Base-by-base conservation (phyloP, 2,797 vertebrate species). In the Emys orbicularis region DNA sequence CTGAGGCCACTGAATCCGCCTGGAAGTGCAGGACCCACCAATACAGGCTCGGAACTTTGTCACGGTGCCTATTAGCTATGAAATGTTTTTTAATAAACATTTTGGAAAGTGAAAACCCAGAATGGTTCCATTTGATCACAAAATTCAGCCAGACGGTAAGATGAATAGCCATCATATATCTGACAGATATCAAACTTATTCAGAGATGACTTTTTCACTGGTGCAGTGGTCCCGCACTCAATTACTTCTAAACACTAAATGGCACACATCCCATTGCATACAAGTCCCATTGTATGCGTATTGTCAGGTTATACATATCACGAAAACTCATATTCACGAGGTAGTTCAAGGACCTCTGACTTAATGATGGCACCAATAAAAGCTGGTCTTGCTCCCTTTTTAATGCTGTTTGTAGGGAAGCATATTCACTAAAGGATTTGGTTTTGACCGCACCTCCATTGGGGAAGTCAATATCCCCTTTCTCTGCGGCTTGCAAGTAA, bases 161-260 rank as follows among this genome's bases (percentile, higher is more conserved):
- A 90, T 31, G 2, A 2, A 82, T 79, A 53, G 44, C 0, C 1
- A 1, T 12, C 6, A 0, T 3, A 74, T 54, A 54, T 2, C 23
- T 86, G 34, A 44, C 82, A 86, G 29, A 27, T 11, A 68, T 72
- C 68, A 37, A 41, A 72, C n/a, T 41, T 72, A 41, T 21, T 72
- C 68, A 72, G n/a, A 41, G 10, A 72, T 23, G n/a, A 72, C 19
- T 72, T n/a, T 37, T 15, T 37, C 21, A 5, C 68, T 72, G 9
- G 8, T 3, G 11, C 21, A 37, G 19, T 41, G 21, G 68, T 41
- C 10, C 68, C 25, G 13, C 41, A 18, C 79, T 59, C 83, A 61
- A 18, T 65, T 13, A 41, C 21, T 50, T 0, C 6, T 79, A 18
- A 74, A 57, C 90, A 34, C 12, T 27, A 41, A 85, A 79, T 2